Conservation (phyloP, 2,113 vertebrate genomes). For the Psittacula cyanocephala region DNA sequence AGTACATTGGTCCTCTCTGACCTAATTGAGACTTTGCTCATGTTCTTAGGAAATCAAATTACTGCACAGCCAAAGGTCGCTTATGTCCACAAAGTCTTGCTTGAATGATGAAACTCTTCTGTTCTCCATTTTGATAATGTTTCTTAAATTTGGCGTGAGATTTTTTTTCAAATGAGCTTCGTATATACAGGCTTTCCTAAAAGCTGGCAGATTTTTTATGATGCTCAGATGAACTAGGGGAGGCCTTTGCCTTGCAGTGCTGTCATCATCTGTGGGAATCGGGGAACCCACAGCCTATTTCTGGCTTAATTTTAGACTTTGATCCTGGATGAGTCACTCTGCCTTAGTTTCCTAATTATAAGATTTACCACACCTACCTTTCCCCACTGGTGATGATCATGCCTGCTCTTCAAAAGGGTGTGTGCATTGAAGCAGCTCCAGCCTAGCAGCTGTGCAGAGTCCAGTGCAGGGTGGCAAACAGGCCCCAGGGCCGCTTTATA, state of each 20-base stretch:
- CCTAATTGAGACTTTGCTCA: neutral
- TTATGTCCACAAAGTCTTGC: neutral
- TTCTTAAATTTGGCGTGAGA: neutral
- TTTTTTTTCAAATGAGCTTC: neutral
- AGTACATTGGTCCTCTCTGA: neutral
- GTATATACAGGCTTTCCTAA: neutral
- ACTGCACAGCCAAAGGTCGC: neutral
- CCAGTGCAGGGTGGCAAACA: neutral
- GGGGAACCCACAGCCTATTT: neutral
- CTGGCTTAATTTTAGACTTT: neutral
- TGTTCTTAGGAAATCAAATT: conserved; percentile 29
- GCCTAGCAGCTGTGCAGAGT: neutral
- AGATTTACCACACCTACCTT: neutral
- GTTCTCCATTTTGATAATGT: neutral
- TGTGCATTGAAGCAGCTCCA: neutral
- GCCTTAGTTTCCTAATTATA: neutral
- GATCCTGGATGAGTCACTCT: neutral
- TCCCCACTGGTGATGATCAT: rapidly evolving
- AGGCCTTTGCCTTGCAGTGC: neutral
- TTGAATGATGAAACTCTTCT: neutral
- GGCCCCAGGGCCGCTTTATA: neutral
- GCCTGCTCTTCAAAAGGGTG: neutral
- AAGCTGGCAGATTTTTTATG: neutral
- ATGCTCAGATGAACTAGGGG: neutral
- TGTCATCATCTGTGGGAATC: neutral